A percentile compares a stretch with the other conserved stretches of the same genome.
These are phyloP conservation scores for Heptranchias perlo DNA, from an alignment of 2,113 vertebrate genomes.

Conservation along the genomic window DNA sequence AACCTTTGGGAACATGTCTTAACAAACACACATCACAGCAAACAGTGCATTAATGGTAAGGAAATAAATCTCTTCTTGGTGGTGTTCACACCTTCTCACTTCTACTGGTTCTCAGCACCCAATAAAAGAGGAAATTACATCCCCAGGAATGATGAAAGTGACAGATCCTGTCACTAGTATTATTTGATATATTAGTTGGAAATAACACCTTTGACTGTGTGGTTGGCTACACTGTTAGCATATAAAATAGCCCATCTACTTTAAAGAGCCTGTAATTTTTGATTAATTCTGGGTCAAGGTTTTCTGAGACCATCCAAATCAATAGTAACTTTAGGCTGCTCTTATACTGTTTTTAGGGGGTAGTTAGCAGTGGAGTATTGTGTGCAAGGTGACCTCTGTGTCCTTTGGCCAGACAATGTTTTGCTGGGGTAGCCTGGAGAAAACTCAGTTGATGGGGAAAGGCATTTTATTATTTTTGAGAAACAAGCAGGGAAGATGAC, in stretches of 20 bases:
- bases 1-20: neutral
- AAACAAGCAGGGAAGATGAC: neutral
- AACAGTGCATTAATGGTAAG: constrained; percentile 8
- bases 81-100: neutral
- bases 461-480: neutral
- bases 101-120: neutral
- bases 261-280: constrained; percentile 18
- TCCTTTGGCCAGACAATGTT: neutral
- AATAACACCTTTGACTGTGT: neutral
- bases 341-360: neutral
- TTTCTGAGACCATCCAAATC: neutral
- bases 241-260: neutral
- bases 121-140: neutral
- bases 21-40: neutral
- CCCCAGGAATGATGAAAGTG: neutral
- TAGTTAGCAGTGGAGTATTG: neutral
- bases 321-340: neutral
- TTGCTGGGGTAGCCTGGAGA: neutral
- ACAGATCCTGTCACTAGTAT: neutral
- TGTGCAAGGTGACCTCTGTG: neutral
- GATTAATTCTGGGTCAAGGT: neutral
- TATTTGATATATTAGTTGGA: neutral
- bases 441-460: neutral
- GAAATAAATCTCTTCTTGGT: constrained; percentile 18
- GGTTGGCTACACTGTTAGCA: neutral